Base-by-base conservation (phyloP, 1,140 invertebrate genomes). In the Drosophila teissieri region DNA sequence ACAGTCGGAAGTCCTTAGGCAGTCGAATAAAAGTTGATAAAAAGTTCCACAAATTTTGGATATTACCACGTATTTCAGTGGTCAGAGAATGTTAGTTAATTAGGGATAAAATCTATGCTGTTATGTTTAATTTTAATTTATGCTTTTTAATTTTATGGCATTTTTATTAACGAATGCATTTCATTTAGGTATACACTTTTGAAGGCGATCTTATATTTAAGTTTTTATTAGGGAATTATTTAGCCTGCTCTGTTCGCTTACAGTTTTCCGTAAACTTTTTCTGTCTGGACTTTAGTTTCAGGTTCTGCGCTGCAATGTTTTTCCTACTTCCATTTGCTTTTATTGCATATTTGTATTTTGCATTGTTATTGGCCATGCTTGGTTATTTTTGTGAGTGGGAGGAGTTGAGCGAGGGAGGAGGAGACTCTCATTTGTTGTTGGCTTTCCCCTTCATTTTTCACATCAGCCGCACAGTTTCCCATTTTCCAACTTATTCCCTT, bases 291-390 rank as follows among this genome's bases (percentile, higher is more conserved):
- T 42, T 45, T 39, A 48, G 64, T 19, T 31, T 53, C 36, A 39
- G 27, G 48, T 42, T 73, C n/a, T 54, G 51, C 27, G 4, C 31
- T 55, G 52, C 44, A 39, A 22, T 61, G 52, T 42, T 73, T 58
- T 73, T 53, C 68, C 11, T 49, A 36, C 31, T 86, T 44, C 68
- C 65, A 80, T 85, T 86, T 82, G 74, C 62, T 76, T 82, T 82
- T 72, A 78, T 86, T 86, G 75, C 67, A 79, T 86, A 82, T 88
- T 88, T 88, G 83, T 75, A 86, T 86, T 85, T 85, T 77, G 79
- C 84, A 86, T 86, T 86, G 83, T 86, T 86, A 86, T 86, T 88
- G 83, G 83, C 84, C 70, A 40, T 67, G 46, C 42, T 49, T 67
- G 51, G 36, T 3, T 39, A 14, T 24, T 14, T 62, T 37, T 37